Percentiles rank a stretch among this genome's conserved stretches.
Conservation (phyloP, 1,140 invertebrate species). For the Lordiphosa stackelbergi region DNA sequence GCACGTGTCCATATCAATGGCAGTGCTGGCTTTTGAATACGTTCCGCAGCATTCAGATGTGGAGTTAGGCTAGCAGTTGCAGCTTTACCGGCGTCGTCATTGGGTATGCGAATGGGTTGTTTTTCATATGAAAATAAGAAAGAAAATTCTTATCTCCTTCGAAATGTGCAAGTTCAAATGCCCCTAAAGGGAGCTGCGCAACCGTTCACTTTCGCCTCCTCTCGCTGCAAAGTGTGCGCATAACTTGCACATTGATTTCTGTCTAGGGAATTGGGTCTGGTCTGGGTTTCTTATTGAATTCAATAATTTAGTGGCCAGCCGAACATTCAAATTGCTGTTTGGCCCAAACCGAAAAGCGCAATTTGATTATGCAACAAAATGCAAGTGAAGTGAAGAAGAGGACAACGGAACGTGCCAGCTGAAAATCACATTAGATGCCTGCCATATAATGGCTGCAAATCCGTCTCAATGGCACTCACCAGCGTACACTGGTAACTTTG, state of each 20-base stretch:
- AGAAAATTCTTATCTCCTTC: conserved; percentile 69
- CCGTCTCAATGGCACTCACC: conserved; percentile 72
- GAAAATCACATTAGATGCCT: conserved; percentile 73
- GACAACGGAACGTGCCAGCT: conserved; percentile 43
- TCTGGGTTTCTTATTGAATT: conserved; percentile 66
- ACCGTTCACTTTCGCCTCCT: conserved; percentile 33
- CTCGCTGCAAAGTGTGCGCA: conserved; percentile 51
- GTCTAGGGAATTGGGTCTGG: conserved; percentile 60
- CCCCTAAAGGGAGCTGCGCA: conserved; percentile 62
- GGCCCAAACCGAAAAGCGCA: conserved; percentile 58
- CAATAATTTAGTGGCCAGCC: conserved; percentile 70
- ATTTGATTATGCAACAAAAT: conserved; percentile 64
- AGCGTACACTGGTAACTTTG: conserved; percentile 30
- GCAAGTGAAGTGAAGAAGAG: conserved; percentile 32
- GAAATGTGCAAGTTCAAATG: conserved; percentile 69
- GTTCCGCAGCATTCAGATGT: conserved; percentile 32
- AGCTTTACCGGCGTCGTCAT: conserved; percentile 56
- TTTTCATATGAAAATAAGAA: conserved; percentile 73
- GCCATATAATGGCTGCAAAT: conserved; percentile 68
- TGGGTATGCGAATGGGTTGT: conserved; percentile 49
- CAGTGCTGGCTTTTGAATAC: conserved; percentile 66
- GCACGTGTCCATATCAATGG: conserved; percentile 71
- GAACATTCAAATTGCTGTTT: conserved; percentile 68
- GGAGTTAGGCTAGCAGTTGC: conserved; percentile 31
- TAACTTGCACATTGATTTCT: conserved; percentile 75